Evolutionary conservation across 1,140 invertebrate species (phyloP).

Genomic region (Whitmania pigra): DNA sequence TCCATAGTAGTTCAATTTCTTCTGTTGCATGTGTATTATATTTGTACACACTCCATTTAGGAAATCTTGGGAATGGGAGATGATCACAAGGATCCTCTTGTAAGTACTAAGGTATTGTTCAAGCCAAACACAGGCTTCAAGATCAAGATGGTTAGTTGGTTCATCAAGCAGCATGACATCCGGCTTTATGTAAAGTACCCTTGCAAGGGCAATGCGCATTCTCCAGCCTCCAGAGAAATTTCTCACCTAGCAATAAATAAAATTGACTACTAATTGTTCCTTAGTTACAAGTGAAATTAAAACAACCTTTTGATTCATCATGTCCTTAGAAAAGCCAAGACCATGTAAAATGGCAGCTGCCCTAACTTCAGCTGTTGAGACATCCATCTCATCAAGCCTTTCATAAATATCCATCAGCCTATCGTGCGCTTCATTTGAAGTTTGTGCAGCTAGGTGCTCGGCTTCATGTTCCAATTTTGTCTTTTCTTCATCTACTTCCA

Average conservation of each 20-base stretch:
- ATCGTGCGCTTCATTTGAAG: constrained; percentile 66
- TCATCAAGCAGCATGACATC: constrained; percentile 48
- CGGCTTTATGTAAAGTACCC: constrained; percentile 41
- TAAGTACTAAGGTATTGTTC: constrained; percentile 51
- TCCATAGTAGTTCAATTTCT: constrained; percentile 83
- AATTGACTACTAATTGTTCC: not conserved
- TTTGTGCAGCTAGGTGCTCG: constrained; percentile 50
- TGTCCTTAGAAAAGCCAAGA: constrained; percentile 84
- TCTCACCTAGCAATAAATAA: constrained; percentile 28
- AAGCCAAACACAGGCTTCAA: constrained; percentile 45
- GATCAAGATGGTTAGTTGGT: constrained; percentile 58
- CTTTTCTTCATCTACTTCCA: constrained; percentile 94
- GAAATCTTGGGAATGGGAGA: constrained; percentile 99
- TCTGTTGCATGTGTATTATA: constrained; percentile 88
- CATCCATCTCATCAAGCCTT: constrained; percentile 85
- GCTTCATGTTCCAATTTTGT: constrained; percentile 79
- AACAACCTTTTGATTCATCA: constrained; percentile 45
- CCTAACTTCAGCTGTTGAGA: constrained; percentile 81
- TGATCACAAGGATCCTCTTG: constrained; percentile 91
- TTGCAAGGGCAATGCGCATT: constrained; percentile 96
- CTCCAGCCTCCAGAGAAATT: constrained; percentile 71
- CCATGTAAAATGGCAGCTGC: constrained; percentile 89
- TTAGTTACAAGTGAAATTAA: not conserved
- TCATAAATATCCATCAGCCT: constrained; percentile 96
- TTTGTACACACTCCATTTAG: constrained; percentile 98